These are phyloP conservation scores for Papilio xuthus DNA, from an alignment of 1,140 invertebrate species.

Conservation along the genomic window DNA sequence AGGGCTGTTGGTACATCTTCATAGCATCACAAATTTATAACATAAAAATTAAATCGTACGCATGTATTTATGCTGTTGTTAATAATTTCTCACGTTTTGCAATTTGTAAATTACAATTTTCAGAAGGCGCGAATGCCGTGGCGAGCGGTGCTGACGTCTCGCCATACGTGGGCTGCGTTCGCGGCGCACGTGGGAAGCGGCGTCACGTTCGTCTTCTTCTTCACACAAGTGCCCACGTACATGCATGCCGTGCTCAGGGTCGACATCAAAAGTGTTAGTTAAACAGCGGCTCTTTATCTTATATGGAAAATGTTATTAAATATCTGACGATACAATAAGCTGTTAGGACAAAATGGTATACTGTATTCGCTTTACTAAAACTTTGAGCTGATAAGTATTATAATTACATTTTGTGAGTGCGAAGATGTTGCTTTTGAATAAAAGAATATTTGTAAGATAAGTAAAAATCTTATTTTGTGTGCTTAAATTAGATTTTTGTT, in stretches of 20 bases:
- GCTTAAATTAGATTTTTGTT: not conserved
- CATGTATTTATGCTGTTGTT: not conserved
- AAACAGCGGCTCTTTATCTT: not conserved
- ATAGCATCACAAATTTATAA: not conserved
- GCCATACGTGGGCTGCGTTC: constrained; percentile 90
- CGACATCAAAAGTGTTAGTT: constrained; percentile 85
- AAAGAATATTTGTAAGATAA: not conserved
- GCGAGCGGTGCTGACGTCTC: constrained; percentile 87
- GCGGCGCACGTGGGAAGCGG: constrained; percentile 91
- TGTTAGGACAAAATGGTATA: not conserved
- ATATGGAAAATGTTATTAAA: not conserved
- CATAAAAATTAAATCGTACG: too few relatives aligned
- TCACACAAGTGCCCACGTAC: constrained; percentile 95
- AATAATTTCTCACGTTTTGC: not conserved
- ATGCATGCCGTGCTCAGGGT: constrained; percentile 91
- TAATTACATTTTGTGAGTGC: not conserved
- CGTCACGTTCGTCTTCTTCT: constrained; percentile 93
- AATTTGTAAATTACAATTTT: too few relatives aligned
- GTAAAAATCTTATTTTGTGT: not conserved
- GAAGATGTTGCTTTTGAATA: not conserved
- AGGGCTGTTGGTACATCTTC: constrained; percentile 41
- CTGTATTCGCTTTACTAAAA: too few relatives aligned
- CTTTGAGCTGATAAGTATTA: not conserved
- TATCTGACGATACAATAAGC: not conserved
- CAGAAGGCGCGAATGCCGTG: constrained; percentile 84